Percentiles rank a stretch among this genome's conserved stretches.
These are phyloP conservation scores for Zaprionus obscuricornis DNA, from an alignment of 2,888 invertebrate species.

Conservation along the genomic window DNA sequence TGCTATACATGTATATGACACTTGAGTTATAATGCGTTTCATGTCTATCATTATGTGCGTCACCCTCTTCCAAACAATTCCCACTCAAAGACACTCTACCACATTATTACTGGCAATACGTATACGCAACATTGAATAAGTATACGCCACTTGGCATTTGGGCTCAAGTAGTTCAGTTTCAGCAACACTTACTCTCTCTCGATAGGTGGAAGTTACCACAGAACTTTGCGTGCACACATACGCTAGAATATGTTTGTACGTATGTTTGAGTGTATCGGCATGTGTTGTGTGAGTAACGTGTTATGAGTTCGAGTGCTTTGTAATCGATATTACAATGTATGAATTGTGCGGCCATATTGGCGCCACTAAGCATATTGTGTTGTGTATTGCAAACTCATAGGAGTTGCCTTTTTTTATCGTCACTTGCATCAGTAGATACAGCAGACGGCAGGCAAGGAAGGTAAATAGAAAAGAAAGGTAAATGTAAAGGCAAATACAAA, in stretches of 20 bases:
- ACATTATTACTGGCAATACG: slow-evolving; percentile 57
- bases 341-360: slow-evolving; percentile 60
- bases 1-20: not conserved
- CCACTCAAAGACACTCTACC: not conserved
- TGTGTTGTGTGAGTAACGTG: slow-evolving; percentile 30
- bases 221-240: slow-evolving; percentile 1
- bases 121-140: slow-evolving; percentile 52
- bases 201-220: slow-evolving; percentile 21
- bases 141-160: slow-evolving; percentile 39
- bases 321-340: slow-evolving; percentile 76
- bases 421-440: slow-evolving; percentile 47
- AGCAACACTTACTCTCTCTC: slow-evolving; percentile 13
- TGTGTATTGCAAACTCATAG: slow-evolving; percentile 29
- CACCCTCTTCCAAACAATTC: not conserved
- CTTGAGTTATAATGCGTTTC: slow-evolving; percentile 55
- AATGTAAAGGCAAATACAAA: slow-evolving; percentile 2
- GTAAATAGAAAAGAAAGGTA: not conserved
- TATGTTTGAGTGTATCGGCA: slow-evolving; percentile 2
- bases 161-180: slow-evolving; percentile 50
- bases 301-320: slow-evolving; percentile 57
- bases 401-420: slow-evolving; percentile 49
- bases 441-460: not conserved
- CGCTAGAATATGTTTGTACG: not conserved
- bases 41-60: slow-evolving; percentile 67
- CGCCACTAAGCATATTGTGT: slow-evolving; percentile 66